Conservation (phyloP, 1,140 invertebrate genomes). For the Apis florea region DNA sequence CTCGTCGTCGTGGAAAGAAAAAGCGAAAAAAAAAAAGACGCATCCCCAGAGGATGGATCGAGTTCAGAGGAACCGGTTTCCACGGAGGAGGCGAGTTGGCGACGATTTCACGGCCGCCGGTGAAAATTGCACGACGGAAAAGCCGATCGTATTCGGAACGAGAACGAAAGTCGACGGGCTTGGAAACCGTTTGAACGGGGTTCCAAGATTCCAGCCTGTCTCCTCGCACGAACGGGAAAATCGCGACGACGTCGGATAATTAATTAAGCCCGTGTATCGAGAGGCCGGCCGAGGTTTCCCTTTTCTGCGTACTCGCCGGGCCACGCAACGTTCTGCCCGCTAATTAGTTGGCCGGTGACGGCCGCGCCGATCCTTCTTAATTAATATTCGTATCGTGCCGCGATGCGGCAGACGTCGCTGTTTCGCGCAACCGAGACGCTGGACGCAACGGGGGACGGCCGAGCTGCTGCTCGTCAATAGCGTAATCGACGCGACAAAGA, state of each 20-base stretch:
- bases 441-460: background rate
- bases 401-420: conserved; percentile 6
- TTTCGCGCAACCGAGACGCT: conserved; percentile 3
- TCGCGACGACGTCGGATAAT: conserved; percentile 42
- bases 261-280: conserved; percentile 49
- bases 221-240: conserved; percentile 6
- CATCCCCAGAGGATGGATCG: conserved; percentile 3
- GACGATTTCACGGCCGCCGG: conserved; percentile 66
- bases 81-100: conserved; percentile 18
- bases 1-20: conserved; percentile 35
- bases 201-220: conserved; percentile 1
- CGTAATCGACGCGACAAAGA: conserved; percentile 38
- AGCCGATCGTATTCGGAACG: conserved; percentile 46
- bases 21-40: too few relatives aligned
- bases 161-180: conserved; percentile 12
- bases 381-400: conserved; percentile 61
- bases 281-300: conserved; percentile 5
- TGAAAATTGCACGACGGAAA: conserved; percentile 65
- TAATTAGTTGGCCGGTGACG: conserved; percentile 46
- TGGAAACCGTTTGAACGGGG: background rate
- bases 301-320: background rate
- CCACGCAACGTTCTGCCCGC: conserved; percentile 19
- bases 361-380: conserved; percentile 61
- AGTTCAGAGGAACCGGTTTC: conserved; percentile 58
- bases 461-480: conserved; percentile 31